phyloP scores from a whole-genome alignment of 2,797 vertebrate genomes.

The Onychomys arenicola region DNA sequence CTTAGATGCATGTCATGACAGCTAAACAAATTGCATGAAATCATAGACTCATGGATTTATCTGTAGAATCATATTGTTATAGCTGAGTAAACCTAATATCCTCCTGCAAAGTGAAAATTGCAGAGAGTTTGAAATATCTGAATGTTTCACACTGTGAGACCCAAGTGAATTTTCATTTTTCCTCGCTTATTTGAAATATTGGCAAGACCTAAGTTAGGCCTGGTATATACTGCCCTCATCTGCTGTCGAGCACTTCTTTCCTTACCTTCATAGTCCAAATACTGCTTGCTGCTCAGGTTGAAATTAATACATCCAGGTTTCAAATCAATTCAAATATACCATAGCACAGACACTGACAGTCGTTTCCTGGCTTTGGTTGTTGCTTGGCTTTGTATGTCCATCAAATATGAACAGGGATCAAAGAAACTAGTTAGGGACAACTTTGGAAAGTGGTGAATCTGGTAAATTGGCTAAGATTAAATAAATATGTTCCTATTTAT shows the following conservation, averaged over 20 bases:
- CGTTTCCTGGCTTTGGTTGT: not conserved
- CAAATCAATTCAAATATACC: not conserved
- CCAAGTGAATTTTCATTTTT: slow-evolving; percentile 43
- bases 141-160: slow-evolving; percentile 50
- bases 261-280: not conserved
- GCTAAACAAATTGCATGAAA: slow-evolving; percentile 66
- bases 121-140: slow-evolving; percentile 63
- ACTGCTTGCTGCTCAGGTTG: not conserved
- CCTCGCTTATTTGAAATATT: slow-evolving; percentile 3
- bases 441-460: slow-evolving; percentile 13
- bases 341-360: not conserved
- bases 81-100: slow-evolving; percentile 52
- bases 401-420: not conserved
- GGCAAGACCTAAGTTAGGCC: not conserved
- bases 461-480: slow-evolving; percentile 24
- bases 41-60: not conserved
- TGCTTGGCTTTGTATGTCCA: not conserved
- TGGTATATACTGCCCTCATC: slow-evolving; percentile 1
- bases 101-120: slow-evolving; percentile 58
- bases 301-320: not conserved
- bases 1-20: slow-evolving; percentile 52
- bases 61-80: slow-evolving; percentile 56
- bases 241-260: not conserved
- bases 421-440: not conserved
- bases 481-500: not conserved